These are phyloP conservation scores for Julus scanicus DNA, from an alignment of 2,888 invertebrate species.

Conservation along the genomic window DNA sequence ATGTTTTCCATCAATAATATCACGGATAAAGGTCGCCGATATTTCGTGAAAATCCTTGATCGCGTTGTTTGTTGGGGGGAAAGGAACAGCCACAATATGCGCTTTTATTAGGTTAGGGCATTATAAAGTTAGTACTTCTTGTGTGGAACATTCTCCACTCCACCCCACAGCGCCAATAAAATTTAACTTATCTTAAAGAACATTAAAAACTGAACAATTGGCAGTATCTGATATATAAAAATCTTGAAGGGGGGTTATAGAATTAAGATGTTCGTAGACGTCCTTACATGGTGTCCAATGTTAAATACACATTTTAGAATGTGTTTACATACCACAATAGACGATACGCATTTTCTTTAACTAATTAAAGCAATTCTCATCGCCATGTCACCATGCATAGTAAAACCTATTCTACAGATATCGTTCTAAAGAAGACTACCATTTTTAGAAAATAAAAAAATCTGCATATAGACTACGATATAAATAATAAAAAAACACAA, in stretches of 20 bases:
- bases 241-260: background rate
- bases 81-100: background rate
- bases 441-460: background rate
- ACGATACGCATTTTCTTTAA: background rate
- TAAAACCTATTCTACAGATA: background rate
- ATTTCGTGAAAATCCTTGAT: background rate
- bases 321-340: background rate
- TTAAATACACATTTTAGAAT: background rate
- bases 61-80: background rate
- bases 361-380: background rate
- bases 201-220: constrained; percentile 1
- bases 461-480: background rate
- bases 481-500: background rate
- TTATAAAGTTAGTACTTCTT: background rate
- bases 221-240: background rate
- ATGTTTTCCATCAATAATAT: background rate
- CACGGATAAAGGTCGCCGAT: background rate
- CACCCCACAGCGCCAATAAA: background rate
- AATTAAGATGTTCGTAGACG: background rate
- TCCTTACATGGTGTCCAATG: background rate
- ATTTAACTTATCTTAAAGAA: background rate
- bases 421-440: background rate
- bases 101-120: background rate
- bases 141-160: background rate
- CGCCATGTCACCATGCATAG: constrained; percentile 1